A percentile compares a stretch with the other conserved stretches of the same genome.
phyloP scores from a whole-genome alignment of 2,888 invertebrate genomes.

The Diarsia dahlii region DNA sequence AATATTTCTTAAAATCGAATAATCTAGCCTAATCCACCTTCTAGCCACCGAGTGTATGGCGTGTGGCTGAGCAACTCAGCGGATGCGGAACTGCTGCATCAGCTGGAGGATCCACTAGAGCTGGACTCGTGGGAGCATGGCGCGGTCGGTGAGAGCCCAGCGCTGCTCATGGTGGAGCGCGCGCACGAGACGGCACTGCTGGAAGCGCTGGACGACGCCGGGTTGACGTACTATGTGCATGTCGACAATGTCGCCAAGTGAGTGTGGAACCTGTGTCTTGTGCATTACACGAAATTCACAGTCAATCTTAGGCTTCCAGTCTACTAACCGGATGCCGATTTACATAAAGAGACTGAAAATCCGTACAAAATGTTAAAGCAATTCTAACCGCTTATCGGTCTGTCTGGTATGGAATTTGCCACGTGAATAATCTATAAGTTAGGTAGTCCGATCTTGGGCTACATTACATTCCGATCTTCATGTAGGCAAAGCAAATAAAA shows the following conservation, averaged over 20 bases:
- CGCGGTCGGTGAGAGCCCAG: slow-evolving; percentile 65
- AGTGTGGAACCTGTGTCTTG: slow-evolving; percentile 20
- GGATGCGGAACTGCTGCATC: slow-evolving; percentile 62
- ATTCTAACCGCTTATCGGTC: not conserved
- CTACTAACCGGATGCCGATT: not conserved
- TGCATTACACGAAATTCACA: not conserved
- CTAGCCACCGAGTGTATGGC: slow-evolving; percentile 73
- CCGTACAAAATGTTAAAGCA: not conserved
- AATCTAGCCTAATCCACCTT: not conserved
- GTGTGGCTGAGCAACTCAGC: slow-evolving; percentile 63
- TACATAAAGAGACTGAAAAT: not conserved
- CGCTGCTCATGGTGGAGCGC: slow-evolving; percentile 76
- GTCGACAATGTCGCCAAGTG: slow-evolving; percentile 74
- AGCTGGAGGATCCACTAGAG: slow-evolving; percentile 57
- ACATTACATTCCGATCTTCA: not conserved
- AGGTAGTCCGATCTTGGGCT: not conserved
- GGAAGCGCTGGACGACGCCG: slow-evolving; percentile 65
- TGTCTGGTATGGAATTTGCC: not conserved
- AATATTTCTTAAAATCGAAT: too few species aligned
- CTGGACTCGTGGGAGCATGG: slow-evolving; percentile 78
- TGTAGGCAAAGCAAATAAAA: not conserved
- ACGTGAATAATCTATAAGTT: not conserved
- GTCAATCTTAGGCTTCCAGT: not conserved
- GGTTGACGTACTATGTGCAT: slow-evolving; percentile 70
- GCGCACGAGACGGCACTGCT: slow-evolving; percentile 61